A percentile compares a stretch with the other conserved stretches of the same genome.
phyloP scores from a whole-genome alignment of 2,113 vertebrate species.

The Chrysemys picta region DNA sequence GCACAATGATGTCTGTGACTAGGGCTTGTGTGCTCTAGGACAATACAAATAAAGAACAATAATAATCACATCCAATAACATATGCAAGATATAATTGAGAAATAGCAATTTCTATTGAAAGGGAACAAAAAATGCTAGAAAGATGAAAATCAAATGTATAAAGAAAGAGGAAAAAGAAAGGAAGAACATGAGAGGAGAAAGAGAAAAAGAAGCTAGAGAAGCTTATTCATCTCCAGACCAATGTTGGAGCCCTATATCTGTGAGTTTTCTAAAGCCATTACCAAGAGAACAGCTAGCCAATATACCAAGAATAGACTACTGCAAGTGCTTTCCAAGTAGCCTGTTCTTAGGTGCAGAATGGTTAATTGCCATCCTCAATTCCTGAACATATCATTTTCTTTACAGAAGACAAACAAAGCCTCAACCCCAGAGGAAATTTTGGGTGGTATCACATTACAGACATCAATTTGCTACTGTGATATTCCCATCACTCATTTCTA shows the following conservation, averaged over 20 bases:
- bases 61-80: background rate
- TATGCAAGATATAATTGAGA: background rate
- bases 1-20: background rate
- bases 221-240: background rate
- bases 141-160: background rate
- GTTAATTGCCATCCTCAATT: conserved; percentile 12
- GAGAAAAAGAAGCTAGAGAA: background rate
- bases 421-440: background rate
- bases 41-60: background rate
- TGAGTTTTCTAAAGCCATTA: background rate
- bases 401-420: conserved; percentile 35
- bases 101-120: background rate
- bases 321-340: conserved; percentile 3
- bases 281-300: background rate
- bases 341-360: conserved; percentile 8
- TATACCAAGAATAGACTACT: conserved; percentile 27
- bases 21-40: background rate
- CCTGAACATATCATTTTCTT: background rate
- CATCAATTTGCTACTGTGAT: background rate
- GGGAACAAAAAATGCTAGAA: background rate
- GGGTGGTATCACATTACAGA: conserved; percentile 6
- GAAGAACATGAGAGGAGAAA: background rate
- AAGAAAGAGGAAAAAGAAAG: background rate
- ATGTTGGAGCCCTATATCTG: background rate
- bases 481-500: background rate